Evolutionary conservation across 2,888 invertebrate genomes (phyloP).

Genomic region (Amblyjoppa proteus): DNA sequence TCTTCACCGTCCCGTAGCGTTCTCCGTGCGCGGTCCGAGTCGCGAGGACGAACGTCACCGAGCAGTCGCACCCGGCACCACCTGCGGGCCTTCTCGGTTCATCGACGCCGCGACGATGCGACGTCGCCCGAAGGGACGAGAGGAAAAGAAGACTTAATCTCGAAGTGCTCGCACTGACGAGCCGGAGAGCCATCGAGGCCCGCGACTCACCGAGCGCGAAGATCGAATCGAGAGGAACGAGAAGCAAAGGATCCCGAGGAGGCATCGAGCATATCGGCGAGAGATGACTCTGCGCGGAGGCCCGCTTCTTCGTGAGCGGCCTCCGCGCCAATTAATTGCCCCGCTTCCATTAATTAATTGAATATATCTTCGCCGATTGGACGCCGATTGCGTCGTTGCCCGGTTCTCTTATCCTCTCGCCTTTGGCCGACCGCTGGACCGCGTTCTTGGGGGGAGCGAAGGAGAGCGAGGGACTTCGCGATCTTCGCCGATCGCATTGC

Average conservation of each 20-base stretch:
- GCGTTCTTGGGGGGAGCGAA: constrained; percentile 7
- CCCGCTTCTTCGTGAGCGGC: constrained; percentile 4
- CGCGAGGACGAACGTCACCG: constrained; percentile 54
- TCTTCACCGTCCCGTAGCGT: constrained; percentile 50
- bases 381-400: constrained; percentile 72
- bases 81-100: constrained; percentile 63
- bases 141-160: constrained; percentile 75
- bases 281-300: constrained; percentile 34
- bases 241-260: not conserved
- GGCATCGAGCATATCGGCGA: not conserved
- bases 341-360: constrained; percentile 82
- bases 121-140: constrained; percentile 50
- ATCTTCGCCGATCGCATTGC: not conserved
- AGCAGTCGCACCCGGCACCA: constrained; percentile 56
- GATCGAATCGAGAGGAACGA: constrained; percentile 40
- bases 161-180: constrained; percentile 66
- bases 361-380: constrained; percentile 75
- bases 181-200: constrained; percentile 30
- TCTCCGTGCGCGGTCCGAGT: constrained; percentile 34
- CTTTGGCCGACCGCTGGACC: constrained; percentile 41
- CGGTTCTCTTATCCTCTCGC: constrained; percentile 51
- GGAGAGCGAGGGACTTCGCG: constrained; percentile 14
- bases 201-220: not conserved
- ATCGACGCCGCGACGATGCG: constrained; percentile 54
- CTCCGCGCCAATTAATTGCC: constrained; percentile 77